Conservation (phyloP, 2,797 vertebrate species). For the Tadarida brasiliensis region DNA sequence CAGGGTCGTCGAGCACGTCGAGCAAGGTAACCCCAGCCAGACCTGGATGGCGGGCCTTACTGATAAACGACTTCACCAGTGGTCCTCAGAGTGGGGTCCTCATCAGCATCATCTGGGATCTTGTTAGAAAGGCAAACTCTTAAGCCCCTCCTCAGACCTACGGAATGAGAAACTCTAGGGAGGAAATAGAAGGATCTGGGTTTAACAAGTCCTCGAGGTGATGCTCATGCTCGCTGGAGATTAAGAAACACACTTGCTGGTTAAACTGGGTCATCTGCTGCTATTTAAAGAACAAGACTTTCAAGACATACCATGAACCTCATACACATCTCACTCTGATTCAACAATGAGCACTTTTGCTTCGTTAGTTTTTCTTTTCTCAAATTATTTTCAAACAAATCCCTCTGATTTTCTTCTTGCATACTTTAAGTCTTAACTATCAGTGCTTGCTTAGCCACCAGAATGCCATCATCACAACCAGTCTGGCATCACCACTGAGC, state of each 20-base stretch:
- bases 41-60: fast-evolving
- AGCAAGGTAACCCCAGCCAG: slow-evolving; percentile 91
- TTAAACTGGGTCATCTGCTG: background rate
- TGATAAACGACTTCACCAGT: fast-evolving
- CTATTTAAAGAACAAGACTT: background rate
- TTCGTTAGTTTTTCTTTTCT: background rate
- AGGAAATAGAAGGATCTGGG: background rate
- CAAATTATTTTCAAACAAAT: background rate
- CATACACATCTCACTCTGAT: background rate
- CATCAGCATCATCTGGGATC: background rate
- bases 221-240: background rate
- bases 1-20: slow-evolving; percentile 96
- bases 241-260: background rate
- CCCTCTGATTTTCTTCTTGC: background rate
- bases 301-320: background rate
- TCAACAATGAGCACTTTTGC: background rate
- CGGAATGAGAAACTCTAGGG: background rate
- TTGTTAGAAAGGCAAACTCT: background rate
- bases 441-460: background rate
- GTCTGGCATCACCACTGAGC: background rate
- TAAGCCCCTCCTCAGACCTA: background rate
- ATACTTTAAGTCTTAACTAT: background rate
- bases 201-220: background rate
- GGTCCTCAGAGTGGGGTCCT: background rate
- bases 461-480: background rate